Evolutionary conservation across 2,113 vertebrate species (phyloP).

Genomic region (Crotalus horridus): DNA sequence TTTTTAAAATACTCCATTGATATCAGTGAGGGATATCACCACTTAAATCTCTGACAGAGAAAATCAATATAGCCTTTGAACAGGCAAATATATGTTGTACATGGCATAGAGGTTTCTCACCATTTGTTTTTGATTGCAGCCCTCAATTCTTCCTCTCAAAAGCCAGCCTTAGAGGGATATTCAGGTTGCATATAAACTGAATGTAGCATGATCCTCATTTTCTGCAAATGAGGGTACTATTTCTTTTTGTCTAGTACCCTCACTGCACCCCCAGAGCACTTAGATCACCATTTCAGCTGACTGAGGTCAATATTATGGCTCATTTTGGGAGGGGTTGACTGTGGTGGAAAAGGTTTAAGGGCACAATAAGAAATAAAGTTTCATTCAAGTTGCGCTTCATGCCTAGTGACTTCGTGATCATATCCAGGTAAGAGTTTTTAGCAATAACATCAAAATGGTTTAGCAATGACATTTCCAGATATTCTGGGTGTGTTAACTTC

Average conservation of each 20-base stretch:
- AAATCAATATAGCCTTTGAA: neutral
- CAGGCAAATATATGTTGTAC: neutral
- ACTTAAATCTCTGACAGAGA: neutral
- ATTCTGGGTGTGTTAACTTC: neutral
- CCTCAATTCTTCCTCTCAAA: neutral
- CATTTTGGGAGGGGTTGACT: neutral
- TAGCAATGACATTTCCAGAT: neutral
- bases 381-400: neutral
- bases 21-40: neutral
- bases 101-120: neutral
- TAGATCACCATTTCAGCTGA: neutral
- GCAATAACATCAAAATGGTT: neutral
- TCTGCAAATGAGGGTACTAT: neutral
- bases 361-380: neutral
- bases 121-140: neutral
- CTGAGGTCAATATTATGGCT: neutral
- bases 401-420: neutral
- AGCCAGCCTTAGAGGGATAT: neutral
- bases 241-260: neutral
- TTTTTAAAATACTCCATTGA: neutral
- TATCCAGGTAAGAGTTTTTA: neutral
- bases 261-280: neutral
- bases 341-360: neutral
- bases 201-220: neutral
- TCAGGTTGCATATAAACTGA: neutral